A percentile compares a stretch with the other conserved stretches of the same genome.
phyloP scores from a whole-genome alignment of 1,140 invertebrate species.

The Anadara kagoshimensis region DNA sequence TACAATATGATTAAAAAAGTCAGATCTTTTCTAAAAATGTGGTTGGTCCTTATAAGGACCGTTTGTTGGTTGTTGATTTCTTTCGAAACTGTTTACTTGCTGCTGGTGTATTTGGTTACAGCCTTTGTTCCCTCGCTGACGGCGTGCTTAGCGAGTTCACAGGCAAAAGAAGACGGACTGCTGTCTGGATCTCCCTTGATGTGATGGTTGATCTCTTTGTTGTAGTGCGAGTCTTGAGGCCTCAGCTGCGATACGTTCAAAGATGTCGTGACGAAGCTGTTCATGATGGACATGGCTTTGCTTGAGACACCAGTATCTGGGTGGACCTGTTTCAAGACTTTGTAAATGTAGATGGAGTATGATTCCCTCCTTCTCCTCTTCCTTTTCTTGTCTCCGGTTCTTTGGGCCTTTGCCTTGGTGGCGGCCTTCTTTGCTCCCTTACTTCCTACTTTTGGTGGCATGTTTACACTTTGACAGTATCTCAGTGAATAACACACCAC shows the following conservation, averaged over 20 bases:
- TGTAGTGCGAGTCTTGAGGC: slow-evolving; percentile 70
- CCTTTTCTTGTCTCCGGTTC: slow-evolving; percentile 46
- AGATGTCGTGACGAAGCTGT: slow-evolving; percentile 74
- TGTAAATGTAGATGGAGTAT: slow-evolving; percentile 84
- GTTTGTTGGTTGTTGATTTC: slow-evolving; percentile 60
- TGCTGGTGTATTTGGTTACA: slow-evolving; percentile 78
- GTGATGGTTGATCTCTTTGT: slow-evolving; percentile 60
- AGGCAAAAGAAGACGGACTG: slow-evolving; percentile 78
- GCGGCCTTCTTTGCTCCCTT: slow-evolving; percentile 53
- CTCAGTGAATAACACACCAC: no score
- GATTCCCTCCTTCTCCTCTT: slow-evolving; percentile 78
- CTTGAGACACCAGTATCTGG: slow-evolving; percentile 81
- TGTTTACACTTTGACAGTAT: not conserved
- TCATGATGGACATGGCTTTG: slow-evolving; percentile 73
- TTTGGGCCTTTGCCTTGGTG: slow-evolving; percentile 41
- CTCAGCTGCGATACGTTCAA: slow-evolving; percentile 73
- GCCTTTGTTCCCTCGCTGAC: slow-evolving; percentile 79
- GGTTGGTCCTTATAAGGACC: slow-evolving; percentile 51
- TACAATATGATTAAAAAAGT: no score
- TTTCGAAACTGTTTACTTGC: slow-evolving; percentile 72
- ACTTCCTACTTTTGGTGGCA: slow-evolving; percentile 15
- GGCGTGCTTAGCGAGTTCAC: slow-evolving; percentile 79
- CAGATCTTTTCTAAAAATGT: slow-evolving; percentile 23
- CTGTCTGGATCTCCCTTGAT: slow-evolving; percentile 78
- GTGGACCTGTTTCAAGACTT: slow-evolving; percentile 83